Conservation (phyloP, 2,113 vertebrate species). For the Microcebus ravelobensis region DNA sequence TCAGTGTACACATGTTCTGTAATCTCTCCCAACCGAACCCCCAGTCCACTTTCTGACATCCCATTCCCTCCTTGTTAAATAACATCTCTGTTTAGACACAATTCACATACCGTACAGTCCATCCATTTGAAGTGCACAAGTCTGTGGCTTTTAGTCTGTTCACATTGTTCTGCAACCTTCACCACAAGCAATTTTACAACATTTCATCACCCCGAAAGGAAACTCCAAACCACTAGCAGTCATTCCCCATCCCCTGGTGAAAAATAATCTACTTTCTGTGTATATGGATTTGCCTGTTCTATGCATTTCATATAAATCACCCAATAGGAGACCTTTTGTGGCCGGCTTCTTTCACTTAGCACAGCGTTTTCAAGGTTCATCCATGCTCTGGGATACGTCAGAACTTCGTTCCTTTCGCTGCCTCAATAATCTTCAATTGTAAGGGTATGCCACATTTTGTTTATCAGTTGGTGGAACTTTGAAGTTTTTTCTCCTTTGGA, state of each 20-base stretch:
- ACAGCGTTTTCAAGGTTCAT: not conserved
- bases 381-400: not conserved
- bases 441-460: not conserved
- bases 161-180: not conserved
- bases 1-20: not conserved
- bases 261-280: not conserved
- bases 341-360: not conserved
- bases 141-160: not conserved
- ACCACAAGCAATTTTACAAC: not conserved
- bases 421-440: not conserved
- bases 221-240: not conserved
- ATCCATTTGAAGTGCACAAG: not conserved
- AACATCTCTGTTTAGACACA: not conserved
- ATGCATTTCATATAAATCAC: not conserved
- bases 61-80: not conserved
- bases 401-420: not conserved
- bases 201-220: constrained; percentile 29
- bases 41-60: not conserved
- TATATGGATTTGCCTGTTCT: not conserved
- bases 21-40: not conserved
- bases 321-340: not conserved
- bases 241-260: not conserved
- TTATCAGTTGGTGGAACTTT: not conserved
- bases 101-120: not conserved
- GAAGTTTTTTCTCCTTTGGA: not conserved